A percentile compares a stretch with the other conserved stretches of the same genome.
These are phyloP conservation scores for Scomberomorus guttatus DNA, from an alignment of 2,797 vertebrate species.

Conservation along the genomic window DNA sequence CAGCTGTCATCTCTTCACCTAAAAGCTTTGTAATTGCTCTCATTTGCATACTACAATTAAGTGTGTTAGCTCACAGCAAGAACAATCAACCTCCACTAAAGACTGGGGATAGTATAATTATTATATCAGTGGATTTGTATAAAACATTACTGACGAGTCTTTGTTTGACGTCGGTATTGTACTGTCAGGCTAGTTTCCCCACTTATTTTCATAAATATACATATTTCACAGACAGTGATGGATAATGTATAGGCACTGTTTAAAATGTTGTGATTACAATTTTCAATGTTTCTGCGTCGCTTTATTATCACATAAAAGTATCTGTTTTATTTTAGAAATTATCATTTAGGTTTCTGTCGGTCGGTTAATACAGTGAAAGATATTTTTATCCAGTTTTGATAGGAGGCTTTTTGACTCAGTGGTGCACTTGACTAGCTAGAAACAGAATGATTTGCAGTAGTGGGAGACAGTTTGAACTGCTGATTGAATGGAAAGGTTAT, in stretches of 20 bases:
- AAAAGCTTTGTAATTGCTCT: conserved; percentile 99
- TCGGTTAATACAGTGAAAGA: conserved; percentile 48
- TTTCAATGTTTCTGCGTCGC: conserved; percentile 31
- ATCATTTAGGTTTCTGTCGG: conserved; percentile 29
- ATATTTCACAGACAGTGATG: conserved; percentile 52
- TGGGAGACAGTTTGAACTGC: conserved; percentile 83
- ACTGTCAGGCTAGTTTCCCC: conserved; percentile 60
- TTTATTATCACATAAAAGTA: conserved; percentile 27
- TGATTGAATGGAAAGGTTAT: conserved; percentile 87
- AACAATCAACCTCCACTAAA: conserved; percentile 94
- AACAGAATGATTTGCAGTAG: conserved; percentile 75
- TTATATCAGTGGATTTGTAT: conserved; percentile 86
- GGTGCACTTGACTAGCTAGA: conserved; percentile 72
- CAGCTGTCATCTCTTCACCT: conserved; percentile 99
- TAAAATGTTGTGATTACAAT: conserved; percentile 47
- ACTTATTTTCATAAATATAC: conserved; percentile 65
- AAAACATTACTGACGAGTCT: conserved; percentile 82
- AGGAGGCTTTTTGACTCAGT: conserved; percentile 72
- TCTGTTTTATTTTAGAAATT: conserved; percentile 18
- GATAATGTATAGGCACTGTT: conserved; percentile 51
- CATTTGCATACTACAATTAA: conserved; percentile 99
- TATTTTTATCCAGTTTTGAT: conserved; percentile 74
- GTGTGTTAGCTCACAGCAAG: conserved; percentile 99
- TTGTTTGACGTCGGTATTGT: conserved; percentile 72
- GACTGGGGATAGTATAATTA: conserved; percentile 87